Percentiles rank a stretch among this genome's conserved stretches.
Conservation (phyloP, 2,888 invertebrate genomes). For the Sericinus montela region DNA sequence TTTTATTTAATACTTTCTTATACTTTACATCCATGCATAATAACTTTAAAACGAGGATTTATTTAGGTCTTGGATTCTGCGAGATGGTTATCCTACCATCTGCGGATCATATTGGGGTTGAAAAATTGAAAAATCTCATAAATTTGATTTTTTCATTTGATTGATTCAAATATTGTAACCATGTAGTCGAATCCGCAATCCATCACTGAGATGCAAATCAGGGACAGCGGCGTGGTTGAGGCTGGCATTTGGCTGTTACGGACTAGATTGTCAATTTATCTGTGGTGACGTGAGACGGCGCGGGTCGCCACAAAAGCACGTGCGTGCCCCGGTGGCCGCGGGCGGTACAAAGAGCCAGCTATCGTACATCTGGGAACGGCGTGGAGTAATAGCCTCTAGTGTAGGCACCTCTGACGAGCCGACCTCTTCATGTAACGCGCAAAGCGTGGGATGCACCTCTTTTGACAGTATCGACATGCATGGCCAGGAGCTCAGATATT, state of each 20-base stretch:
- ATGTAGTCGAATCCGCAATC: conserved; percentile 21
- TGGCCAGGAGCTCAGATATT: conserved; percentile 48
- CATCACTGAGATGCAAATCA: conserved; percentile 36
- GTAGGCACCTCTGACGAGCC: conserved; percentile 71
- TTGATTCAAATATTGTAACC: not conserved
- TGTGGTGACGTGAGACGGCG: conserved; percentile 63
- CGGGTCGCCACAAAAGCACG: conserved; percentile 64
- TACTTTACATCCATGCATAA: too few species aligned
- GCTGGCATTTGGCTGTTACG: conserved; percentile 39
- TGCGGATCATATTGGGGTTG: too few species aligned
- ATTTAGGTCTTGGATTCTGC: too few species aligned
- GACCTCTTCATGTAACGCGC: conserved; percentile 52
- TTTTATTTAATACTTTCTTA: too few species aligned
- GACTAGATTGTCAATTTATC: conserved; percentile 65
- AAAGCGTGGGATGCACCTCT: conserved; percentile 57
- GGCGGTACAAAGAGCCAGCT: conserved; percentile 50
- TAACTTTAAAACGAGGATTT: too few species aligned
- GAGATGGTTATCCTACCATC: too few species aligned
- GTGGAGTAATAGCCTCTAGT: conserved; percentile 66
- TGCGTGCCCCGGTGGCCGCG: conserved; percentile 61
- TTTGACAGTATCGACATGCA: conserved; percentile 56
- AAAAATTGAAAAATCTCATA: too few species aligned
- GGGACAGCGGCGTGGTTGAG: conserved; percentile 33
- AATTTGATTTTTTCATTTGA: not conserved
- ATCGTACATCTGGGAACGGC: conserved; percentile 43